phyloP scores from a whole-genome alignment of 1,140 invertebrate species.

The Macrostomum lignano region DNA sequence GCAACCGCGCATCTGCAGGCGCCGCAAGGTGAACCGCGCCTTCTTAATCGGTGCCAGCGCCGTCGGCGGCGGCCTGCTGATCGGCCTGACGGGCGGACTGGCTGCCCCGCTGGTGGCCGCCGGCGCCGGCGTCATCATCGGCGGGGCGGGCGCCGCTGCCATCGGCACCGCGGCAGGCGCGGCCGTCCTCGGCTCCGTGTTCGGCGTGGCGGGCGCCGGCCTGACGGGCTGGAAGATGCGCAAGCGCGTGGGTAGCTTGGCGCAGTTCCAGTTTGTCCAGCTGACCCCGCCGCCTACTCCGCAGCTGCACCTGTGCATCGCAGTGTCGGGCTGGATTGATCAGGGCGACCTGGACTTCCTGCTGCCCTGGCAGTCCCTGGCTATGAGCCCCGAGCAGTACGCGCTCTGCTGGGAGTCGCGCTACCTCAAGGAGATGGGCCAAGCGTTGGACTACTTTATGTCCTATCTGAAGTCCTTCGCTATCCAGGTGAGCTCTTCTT shows the following conservation, averaged over 20 bases:
- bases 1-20: no score
- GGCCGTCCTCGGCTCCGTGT: slow-evolving; percentile 39
- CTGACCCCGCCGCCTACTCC: slow-evolving; percentile 20
- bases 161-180: no score
- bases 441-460: slow-evolving; percentile 15
- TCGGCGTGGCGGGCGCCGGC: slow-evolving; percentile 40
- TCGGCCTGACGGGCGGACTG: slow-evolving; percentile 36
- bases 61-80: slow-evolving; percentile 36
- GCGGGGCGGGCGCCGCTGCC: slow-evolving; percentile 33
- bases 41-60: slow-evolving; percentile 37
- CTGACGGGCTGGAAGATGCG: slow-evolving; percentile 43
- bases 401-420: slow-evolving; percentile 38
- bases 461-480: neutral
- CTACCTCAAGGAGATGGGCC: slow-evolving; percentile 37
- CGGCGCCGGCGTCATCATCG: slow-evolving; percentile 32
- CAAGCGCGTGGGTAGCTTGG: slow-evolving; percentile 39
- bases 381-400: slow-evolving; percentile 39
- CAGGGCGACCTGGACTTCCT: slow-evolving; percentile 24
- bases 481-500: no score
- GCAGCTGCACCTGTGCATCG: slow-evolving; percentile 37
- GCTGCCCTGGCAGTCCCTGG: slow-evolving; percentile 34
- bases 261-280: slow-evolving; percentile 39
- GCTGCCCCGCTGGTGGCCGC: slow-evolving; percentile 39
- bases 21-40: slow-evolving; percentile 36
- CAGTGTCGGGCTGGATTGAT: slow-evolving; percentile 39